These are phyloP conservation scores for Loris lydekkerianus DNA, from an alignment of 2,797 vertebrate genomes.

Conservation along the genomic window DNA sequence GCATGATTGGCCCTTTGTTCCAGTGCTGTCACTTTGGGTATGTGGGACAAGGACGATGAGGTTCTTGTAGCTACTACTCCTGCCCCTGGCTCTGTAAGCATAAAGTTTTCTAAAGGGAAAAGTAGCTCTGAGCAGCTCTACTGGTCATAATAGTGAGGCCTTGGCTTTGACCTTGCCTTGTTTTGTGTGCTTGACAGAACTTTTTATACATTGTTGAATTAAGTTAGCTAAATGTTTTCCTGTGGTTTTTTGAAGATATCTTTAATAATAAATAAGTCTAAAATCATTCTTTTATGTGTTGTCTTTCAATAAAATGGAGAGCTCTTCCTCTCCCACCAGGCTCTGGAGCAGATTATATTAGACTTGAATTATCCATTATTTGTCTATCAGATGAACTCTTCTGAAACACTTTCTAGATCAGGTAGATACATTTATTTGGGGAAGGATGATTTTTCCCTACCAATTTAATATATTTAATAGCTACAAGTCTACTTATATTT, in stretches of 20 bases:
- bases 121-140: background rate
- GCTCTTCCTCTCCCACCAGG: background rate
- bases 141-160: background rate
- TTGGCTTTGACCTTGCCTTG: background rate
- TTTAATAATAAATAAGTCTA: background rate
- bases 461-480: background rate
- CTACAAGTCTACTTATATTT: background rate
- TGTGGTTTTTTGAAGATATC: background rate
- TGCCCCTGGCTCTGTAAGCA: background rate
- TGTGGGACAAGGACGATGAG: background rate
- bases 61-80: background rate
- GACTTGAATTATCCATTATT: background rate
- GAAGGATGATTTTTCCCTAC: background rate
- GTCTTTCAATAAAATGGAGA: background rate
- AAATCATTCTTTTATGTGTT: background rate
- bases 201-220: background rate
- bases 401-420: background rate
- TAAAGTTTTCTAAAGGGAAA: background rate
- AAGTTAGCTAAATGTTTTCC: background rate
- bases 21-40: background rate
- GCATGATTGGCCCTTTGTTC: background rate
- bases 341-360: background rate
- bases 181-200: background rate
- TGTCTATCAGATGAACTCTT: background rate
- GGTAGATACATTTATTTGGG: background rate